Evolutionary conservation across 2,113 vertebrate genomes (phyloP).

Genomic region (Calidris pygmaea): DNA sequence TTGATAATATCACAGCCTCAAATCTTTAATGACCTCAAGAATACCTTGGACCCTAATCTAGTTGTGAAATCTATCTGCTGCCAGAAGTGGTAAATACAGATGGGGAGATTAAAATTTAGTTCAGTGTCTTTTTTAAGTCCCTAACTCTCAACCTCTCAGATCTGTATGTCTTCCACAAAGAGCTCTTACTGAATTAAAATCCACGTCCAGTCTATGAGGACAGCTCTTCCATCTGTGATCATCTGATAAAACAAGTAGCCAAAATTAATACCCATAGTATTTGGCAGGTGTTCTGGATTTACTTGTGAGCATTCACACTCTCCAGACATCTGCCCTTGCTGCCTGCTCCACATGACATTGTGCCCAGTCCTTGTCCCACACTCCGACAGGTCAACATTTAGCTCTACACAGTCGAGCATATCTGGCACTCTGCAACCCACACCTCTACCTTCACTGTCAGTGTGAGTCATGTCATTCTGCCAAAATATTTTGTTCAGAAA

Average conservation of each 20-base stretch:
- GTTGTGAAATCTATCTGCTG: not conserved
- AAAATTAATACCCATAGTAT: slow-evolving; percentile 15
- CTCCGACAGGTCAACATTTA: not conserved
- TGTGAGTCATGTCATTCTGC: not conserved
- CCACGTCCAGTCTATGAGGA: not conserved
- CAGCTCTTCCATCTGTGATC: slow-evolving; percentile 14
- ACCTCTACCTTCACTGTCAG: not conserved
- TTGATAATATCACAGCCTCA: not conserved
- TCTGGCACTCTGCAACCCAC: not conserved
- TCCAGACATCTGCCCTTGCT: slow-evolving; percentile 51
- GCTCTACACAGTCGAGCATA: not conserved
- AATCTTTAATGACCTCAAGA: not conserved
- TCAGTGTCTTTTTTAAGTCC: not conserved
- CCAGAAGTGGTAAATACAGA: not conserved
- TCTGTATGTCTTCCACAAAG: not conserved
- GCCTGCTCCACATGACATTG: not conserved
- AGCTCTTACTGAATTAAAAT: not conserved
- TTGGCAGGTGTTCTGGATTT: slow-evolving; percentile 43
- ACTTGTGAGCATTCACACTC: not conserved
- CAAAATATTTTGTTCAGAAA: slow-evolving; percentile 34
- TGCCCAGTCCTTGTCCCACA: not conserved
- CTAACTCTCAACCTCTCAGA: not conserved
- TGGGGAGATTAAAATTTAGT: not conserved
- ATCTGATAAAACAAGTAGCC: slow-evolving; percentile 40
- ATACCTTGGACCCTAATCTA: not conserved